Evolutionary conservation across 2,888 invertebrate genomes (phyloP), one percentile per base, ranked within the genome.

Genomic region (Lacanobia wlatinum): DNA sequence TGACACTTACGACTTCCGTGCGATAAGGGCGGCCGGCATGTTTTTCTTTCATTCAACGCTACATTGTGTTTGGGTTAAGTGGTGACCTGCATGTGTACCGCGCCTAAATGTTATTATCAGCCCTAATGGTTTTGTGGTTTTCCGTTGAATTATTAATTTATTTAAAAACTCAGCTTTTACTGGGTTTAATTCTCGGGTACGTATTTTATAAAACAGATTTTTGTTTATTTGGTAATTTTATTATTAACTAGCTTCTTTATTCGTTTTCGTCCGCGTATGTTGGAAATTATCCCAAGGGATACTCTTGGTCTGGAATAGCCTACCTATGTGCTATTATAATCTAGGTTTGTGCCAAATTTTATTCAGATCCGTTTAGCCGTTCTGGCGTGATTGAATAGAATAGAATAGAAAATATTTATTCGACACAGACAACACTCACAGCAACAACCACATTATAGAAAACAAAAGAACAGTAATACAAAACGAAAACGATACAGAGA

Each of bases 1-100:
- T 84, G 84, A 83, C 83, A 83, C 85, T 76, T 63, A 81, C 76
- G 73, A 78, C 81, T 78, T 84, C 83, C 83, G 76, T 65, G 56
- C 81, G 84, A 81, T 84, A 84, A 78, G 85, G 73, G 62, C 58
- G 61, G 48, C 14, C n/a, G 56, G 43, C 53, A 61, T 78, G 76
- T 84, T 84, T 84, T 84, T 84, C 81, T 81, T 84, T 73, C 85
- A 84, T 83, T 84, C 65, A 75, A 53, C 59, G 66, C 55, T 67
- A 70, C 70, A 80, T 75, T 82, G 70, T 84, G 74, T 82, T 74
- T 53, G 62, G 82, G 82, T 80, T 80, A 82, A 82, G 77, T 84
- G 82, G 73, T 64, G 83, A 84, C 84, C 84, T 82, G 74, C 56
- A 82, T 82, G 69, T 82, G 63, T 66, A 52, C 71, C 66, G 58